Evolutionary conservation across 2,113 vertebrate species (phyloP), one percentile per base, ranked within the genome.

Genomic region (Chauna torquata): DNA sequence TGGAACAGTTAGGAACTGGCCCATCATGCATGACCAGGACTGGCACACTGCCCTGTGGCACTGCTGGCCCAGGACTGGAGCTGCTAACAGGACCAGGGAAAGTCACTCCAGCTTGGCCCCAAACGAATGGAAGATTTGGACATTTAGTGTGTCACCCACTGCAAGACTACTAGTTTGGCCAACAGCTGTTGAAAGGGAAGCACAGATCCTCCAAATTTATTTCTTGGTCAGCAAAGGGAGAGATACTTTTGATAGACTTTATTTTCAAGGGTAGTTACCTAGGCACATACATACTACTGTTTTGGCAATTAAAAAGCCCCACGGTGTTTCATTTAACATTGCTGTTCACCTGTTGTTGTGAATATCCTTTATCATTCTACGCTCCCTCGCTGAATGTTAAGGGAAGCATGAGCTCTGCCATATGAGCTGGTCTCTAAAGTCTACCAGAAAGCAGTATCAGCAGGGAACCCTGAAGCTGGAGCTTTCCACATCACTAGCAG

Each of bases 11-110:
- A 49, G 59, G 47, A 83, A 14, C 36, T 49, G 40, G 23, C 6
- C 14, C 19, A 7, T 9, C 71, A 8, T 47, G 16, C 11, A n/a
- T 44, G 64, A 74, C 45, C 17, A 42, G 42, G 32, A 8, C 20
- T 1, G 12, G 14, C 0, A 0, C 16, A 16, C 11, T 94, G 36
- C 71, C 40, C 0, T 2, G 40, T 61, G 62, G 40, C 65, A 92
- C 42, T 1, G 0, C 32, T 81, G 15, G n/a, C 30, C 34, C 44
- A 38, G 11, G 54, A 9, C 20, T 34, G 52, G 20, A 11, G 22
- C 66, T 90, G 57, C 62, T 72, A 16, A 52, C 28, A 9, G 32
- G 11, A 18, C 17, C 36, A 24, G 22, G 61, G 42, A 65, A 90
- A 80, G 49, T 74, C 71, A 66, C 57, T 82, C 22, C 30, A 70